Conservation (phyloP, 37 sponge, comb jelly and placozoan species). For the Chondrosia reniformis region DNA sequence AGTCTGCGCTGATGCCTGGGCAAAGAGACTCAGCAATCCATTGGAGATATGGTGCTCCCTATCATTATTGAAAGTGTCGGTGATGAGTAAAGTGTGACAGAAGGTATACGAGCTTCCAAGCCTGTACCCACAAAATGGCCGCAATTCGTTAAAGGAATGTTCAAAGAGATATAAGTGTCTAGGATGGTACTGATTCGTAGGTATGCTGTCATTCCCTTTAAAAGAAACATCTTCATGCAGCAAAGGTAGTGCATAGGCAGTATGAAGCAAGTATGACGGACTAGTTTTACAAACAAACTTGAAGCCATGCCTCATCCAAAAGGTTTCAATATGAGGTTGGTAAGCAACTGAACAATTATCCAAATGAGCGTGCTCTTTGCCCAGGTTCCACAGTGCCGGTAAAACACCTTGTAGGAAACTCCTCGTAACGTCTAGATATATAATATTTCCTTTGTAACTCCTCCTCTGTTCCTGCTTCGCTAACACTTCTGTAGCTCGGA, state of each 20-base stretch:
- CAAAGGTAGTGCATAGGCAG: slow-evolving; percentile 33
- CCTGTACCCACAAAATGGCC: slow-evolving; percentile 54
- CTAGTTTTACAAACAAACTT: slow-evolving; percentile 40
- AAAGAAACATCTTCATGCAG: slow-evolving; percentile 22
- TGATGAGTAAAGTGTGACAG: slow-evolving; percentile 61
- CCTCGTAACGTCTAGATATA: not conserved
- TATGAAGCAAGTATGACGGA: slow-evolving; percentile 56
- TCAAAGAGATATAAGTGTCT: slow-evolving; percentile 38
- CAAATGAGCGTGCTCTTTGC: slow-evolving; percentile 31
- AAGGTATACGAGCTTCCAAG: slow-evolving; percentile 33
- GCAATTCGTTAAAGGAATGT: slow-evolving; percentile 59
- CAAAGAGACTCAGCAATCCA: slow-evolving; percentile 63
- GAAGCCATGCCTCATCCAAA: slow-evolving; percentile 53
- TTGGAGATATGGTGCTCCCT: slow-evolving; percentile 41
- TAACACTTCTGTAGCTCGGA: slow-evolving; percentile 29
- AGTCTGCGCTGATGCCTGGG: slow-evolving; percentile 57
- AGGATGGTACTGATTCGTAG: slow-evolving; percentile 29
- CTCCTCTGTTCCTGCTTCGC: slow-evolving; percentile 16
- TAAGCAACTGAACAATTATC: slow-evolving; percentile 31
- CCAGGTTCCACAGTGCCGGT: slow-evolving; percentile 42
- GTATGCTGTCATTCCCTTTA: slow-evolving; percentile 18
- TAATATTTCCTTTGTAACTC: not conserved
- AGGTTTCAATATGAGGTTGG: slow-evolving; percentile 46
- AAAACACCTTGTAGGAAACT: slow-evolving; percentile 43
- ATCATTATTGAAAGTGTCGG: slow-evolving; percentile 7